phyloP scores from a whole-genome alignment of 2,113 vertebrate species.

The Sinocyclocheilus grahami region DNA sequence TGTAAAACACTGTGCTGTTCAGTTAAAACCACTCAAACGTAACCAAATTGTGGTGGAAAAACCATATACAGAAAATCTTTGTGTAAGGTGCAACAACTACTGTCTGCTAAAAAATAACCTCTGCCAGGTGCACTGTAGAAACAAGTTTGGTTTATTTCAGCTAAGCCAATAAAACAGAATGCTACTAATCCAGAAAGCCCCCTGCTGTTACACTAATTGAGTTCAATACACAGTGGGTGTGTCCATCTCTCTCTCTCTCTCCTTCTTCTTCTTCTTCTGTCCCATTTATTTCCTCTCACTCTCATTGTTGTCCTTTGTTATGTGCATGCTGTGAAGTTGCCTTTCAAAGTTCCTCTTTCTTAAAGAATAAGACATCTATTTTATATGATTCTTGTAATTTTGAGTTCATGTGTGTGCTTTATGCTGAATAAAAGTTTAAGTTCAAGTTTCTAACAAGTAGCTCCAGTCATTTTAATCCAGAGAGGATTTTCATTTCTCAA shows the following conservation, averaged over 20 bases:
- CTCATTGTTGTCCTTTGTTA: background rate
- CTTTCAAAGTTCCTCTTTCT: background rate
- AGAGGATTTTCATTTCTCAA: too few species aligned
- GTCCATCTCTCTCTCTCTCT: background rate
- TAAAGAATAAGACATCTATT: background rate
- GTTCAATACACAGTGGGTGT: conserved; percentile 2
- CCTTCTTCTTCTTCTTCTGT: background rate
- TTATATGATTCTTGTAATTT: background rate
- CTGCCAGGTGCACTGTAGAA: conserved; percentile 10
- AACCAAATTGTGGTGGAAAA: background rate
- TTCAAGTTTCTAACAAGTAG: background rate
- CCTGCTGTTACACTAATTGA: conserved; percentile 44
- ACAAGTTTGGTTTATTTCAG: background rate
- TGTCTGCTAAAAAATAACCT: background rate
- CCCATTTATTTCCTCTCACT: background rate
- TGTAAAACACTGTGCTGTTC: background rate
- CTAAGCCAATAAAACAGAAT: conserved; percentile 27
- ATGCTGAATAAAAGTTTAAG: background rate
- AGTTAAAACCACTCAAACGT: background rate
- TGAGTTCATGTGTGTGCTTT: background rate
- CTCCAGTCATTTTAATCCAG: too few species aligned
- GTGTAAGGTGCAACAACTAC: background rate
- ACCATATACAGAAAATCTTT: background rate
- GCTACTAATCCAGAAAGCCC: conserved; percentile 12
- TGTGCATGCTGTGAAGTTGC: background rate